phyloP scores from a whole-genome alignment of 2,113 vertebrate species.

The Ctenodactylus gundi region DNA sequence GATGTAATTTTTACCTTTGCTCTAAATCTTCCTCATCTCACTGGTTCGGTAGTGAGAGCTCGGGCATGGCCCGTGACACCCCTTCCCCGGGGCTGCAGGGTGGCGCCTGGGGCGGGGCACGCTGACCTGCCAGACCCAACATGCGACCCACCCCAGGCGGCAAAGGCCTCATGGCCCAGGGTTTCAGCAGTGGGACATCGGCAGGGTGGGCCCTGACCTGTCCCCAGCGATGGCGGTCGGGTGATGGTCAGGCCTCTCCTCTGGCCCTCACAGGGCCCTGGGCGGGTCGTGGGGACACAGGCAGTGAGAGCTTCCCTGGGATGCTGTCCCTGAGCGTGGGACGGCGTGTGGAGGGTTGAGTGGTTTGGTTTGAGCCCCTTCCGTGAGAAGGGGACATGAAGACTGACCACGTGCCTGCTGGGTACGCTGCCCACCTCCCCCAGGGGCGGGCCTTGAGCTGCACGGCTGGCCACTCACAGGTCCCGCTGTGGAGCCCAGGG shows the following conservation, averaged over 20 bases:
- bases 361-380: slow-evolving; percentile 83
- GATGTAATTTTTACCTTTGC: slow-evolving; percentile 84
- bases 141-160: accelerated
- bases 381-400: slow-evolving; percentile 82
- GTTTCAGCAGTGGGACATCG: too few relatives aligned
- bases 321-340: too few relatives aligned
- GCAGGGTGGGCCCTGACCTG: neutral
- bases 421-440: accelerated
- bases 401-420: slow-evolving; percentile 70
- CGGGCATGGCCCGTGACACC: neutral
- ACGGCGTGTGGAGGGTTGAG: accelerated
- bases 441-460: neutral
- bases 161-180: accelerated
- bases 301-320: neutral
- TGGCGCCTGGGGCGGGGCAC: neutral
- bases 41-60: slow-evolving; percentile 65
- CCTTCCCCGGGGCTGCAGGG: neutral
- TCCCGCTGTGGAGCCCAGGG: neutral
- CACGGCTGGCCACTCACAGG: accelerated
- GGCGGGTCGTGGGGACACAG: neutral
- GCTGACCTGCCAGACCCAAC: neutral
- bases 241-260: neutral
- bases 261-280: neutral
- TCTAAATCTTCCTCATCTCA: slow-evolving; percentile 70
- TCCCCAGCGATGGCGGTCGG: neutral